Base-by-base conservation (phyloP, 2,113 vertebrate species). In the Seriola quinqueradiata region DNA sequence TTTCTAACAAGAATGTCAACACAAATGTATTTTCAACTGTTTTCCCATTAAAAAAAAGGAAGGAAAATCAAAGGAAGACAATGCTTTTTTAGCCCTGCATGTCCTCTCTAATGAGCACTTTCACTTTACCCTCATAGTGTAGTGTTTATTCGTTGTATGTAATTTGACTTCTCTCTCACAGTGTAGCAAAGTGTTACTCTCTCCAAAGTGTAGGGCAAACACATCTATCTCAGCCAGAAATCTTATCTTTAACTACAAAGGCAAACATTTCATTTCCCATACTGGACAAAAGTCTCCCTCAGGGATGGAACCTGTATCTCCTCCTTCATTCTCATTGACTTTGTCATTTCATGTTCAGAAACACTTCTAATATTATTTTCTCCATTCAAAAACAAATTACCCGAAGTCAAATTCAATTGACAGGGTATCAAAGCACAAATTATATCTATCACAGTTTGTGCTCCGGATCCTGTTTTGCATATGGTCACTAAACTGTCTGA, bases 141-240 rank as follows among this genome's bases (percentile, higher is more conserved):
- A 32, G 34, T 58, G 21, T 65, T 83, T 64, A 44, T 65, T 40
- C 79, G 83, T 66, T 80, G 57, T 60, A 14, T 63, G 34, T 44
- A 87, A 90, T 78, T 72, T 76, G 64, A 50, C 52, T 75, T 78
- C 60, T 78, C 16, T 68, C 67, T 72, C 76, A 72, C 59, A 75
- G 55, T 75, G 54, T 25, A 55, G 65, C 40, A 75, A 65, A 79
- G 28, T 16, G 11, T 28, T 38, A 14, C 59, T 64, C 68, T 57
- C 40, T 63, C 28, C 0, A n/a, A n/a, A 61, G 55, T 77, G 59
- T 34, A 63, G 12, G 42, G 70, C 44, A 81, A 72, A 81, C 54
- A 67, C 70, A 79, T 65, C 58, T 77, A 75, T 25, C 42, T 58
- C 12, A 0, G 23, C 14, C 46, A 3, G 23, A 60, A 67, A 48